Conservation (phyloP, 2,113 vertebrate genomes). For the Proterorhinus semilunaris region DNA sequence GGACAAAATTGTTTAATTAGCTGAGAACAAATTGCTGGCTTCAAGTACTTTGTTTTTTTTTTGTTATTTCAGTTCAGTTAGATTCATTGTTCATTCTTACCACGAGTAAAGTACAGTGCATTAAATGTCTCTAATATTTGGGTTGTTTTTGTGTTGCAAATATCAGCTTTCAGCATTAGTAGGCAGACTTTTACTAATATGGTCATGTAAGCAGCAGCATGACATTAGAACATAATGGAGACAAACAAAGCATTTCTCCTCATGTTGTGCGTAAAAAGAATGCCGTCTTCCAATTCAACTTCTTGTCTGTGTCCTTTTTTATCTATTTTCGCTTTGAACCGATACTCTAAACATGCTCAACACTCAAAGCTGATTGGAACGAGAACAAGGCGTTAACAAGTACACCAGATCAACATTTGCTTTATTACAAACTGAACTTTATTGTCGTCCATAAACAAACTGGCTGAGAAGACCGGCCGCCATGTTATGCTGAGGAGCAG, state of each 20-base stretch:
- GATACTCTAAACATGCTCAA: background rate
- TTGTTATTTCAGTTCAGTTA: background rate
- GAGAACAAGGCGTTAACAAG: background rate
- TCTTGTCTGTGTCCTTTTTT: background rate
- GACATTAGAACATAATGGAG: background rate
- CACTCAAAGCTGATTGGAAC: background rate
- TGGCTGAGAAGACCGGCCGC: background rate
- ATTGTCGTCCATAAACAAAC: background rate
- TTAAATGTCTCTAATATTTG: too few species aligned
- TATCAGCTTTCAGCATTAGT: too few species aligned
- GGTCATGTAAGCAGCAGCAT: too few species aligned
- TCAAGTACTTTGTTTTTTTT: too few species aligned
- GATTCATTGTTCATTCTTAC: too few species aligned
- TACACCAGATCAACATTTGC: background rate
- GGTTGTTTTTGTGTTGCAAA: too few species aligned
- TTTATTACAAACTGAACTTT: slow-evolving; percentile 7
- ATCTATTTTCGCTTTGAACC: background rate
- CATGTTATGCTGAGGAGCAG: background rate
- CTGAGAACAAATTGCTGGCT: too few species aligned
- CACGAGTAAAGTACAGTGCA: too few species aligned
- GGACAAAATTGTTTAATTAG: too few species aligned
- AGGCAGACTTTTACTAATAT: too few species aligned
- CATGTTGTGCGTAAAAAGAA: background rate
- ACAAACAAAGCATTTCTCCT: background rate
- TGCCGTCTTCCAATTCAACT: background rate